These are phyloP conservation scores for Sinosuthora webbiana DNA, from an alignment of 2,113 vertebrate species.

Conservation along the genomic window DNA sequence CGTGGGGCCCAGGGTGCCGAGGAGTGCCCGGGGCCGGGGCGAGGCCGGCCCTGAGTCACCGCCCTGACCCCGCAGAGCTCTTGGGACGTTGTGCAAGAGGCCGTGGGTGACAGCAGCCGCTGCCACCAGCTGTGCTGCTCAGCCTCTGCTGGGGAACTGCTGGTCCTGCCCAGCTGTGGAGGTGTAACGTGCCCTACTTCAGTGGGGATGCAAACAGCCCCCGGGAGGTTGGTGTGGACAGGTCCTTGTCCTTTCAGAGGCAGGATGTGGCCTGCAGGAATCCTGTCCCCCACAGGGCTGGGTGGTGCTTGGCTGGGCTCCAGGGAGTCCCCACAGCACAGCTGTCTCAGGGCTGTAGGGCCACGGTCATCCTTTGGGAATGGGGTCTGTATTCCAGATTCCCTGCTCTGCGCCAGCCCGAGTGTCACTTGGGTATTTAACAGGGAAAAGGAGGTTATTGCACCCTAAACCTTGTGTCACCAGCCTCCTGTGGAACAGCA, in stretches of 20 bases:
- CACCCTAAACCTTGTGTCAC: background rate
- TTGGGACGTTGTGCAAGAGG: constrained; percentile 44
- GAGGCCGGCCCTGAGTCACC: background rate
- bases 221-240: background rate
- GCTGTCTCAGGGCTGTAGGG: background rate
- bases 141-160: background rate
- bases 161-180: background rate
- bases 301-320: background rate
- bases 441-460: background rate
- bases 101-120: constrained; percentile 12
- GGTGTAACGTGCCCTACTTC: background rate
- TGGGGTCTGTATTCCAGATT: background rate
- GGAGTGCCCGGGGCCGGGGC: background rate
- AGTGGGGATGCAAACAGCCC: background rate
- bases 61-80: background rate
- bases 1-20: fast-evolving
- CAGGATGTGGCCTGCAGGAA: background rate
- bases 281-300: background rate
- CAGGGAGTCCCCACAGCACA: background rate
- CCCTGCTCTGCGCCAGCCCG: background rate
- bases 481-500: background rate
- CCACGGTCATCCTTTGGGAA: fast-evolving
- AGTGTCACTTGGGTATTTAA: background rate
- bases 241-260: background rate
- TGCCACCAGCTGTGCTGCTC: background rate